A percentile compares a stretch with the other conserved stretches of the same genome.
phyloP scores from a whole-genome alignment of 1,140 invertebrate genomes.

The Aphidius ervi region DNA sequence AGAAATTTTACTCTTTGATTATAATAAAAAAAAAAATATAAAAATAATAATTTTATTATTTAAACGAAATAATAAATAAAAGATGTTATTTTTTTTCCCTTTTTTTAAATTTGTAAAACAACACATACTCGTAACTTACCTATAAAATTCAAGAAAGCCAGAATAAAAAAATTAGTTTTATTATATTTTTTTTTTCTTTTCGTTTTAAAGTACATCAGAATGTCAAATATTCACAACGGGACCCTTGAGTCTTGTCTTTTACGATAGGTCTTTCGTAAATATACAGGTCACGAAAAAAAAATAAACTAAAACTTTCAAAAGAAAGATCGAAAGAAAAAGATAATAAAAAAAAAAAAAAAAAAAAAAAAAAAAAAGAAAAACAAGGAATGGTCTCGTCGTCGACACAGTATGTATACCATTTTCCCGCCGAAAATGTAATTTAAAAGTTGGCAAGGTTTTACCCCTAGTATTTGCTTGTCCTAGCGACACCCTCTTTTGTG shows the following conservation, averaged over 20 bases:
- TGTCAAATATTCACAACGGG: conserved; percentile 3
- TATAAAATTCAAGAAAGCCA: no score
- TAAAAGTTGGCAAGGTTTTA: conserved; percentile 45
- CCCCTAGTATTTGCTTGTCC: conserved; percentile 6
- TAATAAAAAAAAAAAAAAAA: conserved; percentile 16
- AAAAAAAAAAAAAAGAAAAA: conserved; percentile 19
- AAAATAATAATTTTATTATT: no score
- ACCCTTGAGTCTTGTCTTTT: conserved; percentile 2
- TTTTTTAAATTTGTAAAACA: no score
- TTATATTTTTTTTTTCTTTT: not conserved
- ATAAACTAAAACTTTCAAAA: not conserved
- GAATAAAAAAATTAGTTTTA: no score
- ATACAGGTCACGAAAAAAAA: conserved; percentile 2
- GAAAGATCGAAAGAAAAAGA: conserved; percentile 3
- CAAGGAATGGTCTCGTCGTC: conserved; percentile 12
- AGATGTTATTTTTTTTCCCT: no score
- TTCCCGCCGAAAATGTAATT: conserved; percentile 47
- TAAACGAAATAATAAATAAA: no score
- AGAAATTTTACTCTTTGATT: no score
- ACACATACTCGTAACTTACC: no score
- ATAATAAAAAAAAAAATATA: no score
- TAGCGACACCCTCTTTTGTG: conserved; percentile 30
- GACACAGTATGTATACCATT: conserved; percentile 29
- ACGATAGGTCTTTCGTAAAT: conserved; percentile 1
- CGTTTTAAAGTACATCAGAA: not conserved